Conservation (phyloP, 2,888 invertebrate genomes). For the Erebia epiphron region DNA sequence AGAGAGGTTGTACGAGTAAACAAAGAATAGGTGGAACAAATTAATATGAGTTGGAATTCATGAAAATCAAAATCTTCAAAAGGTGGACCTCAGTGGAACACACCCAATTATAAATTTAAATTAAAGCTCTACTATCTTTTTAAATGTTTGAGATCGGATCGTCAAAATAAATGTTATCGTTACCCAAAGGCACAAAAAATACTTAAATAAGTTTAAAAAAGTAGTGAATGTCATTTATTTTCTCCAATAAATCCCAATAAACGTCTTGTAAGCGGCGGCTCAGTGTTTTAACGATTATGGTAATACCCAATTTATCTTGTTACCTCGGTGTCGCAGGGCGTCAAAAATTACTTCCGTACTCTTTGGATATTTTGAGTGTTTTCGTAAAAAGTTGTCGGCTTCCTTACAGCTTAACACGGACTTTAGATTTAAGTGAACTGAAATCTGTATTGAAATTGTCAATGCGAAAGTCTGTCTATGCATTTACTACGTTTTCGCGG, state of each 20-base stretch:
- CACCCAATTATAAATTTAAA: too few relatives aligned
- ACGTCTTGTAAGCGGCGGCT: conserved; percentile 20
- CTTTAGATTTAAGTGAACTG: background rate
- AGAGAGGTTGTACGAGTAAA: too few relatives aligned
- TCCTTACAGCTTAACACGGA: background rate
- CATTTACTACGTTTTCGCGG: too few relatives aligned
- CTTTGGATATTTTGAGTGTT: conserved; percentile 6
- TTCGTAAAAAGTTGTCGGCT: conserved; percentile 12
- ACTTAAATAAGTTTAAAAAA: conserved; percentile 4
- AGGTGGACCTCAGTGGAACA: too few relatives aligned
- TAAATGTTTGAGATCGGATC: background rate
- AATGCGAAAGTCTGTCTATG: too few relatives aligned
- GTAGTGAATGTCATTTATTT: conserved; percentile 9
- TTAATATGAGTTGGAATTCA: too few relatives aligned
- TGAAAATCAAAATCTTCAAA: too few relatives aligned
- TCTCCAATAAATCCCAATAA: conserved; percentile 20
- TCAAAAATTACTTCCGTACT: conserved; percentile 14
- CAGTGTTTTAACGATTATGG: conserved; percentile 24
- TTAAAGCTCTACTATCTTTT: background rate
- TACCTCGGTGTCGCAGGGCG: conserved; percentile 11
- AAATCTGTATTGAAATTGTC: too few relatives aligned
- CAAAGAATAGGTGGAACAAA: too few relatives aligned
- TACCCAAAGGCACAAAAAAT: background rate
- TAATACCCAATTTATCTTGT: conserved; percentile 25
- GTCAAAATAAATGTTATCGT: background rate